These are phyloP conservation scores for Caenorhabditis macrosperma DNA, from an alignment of 2,888 invertebrate species.

Conservation along the genomic window DNA sequence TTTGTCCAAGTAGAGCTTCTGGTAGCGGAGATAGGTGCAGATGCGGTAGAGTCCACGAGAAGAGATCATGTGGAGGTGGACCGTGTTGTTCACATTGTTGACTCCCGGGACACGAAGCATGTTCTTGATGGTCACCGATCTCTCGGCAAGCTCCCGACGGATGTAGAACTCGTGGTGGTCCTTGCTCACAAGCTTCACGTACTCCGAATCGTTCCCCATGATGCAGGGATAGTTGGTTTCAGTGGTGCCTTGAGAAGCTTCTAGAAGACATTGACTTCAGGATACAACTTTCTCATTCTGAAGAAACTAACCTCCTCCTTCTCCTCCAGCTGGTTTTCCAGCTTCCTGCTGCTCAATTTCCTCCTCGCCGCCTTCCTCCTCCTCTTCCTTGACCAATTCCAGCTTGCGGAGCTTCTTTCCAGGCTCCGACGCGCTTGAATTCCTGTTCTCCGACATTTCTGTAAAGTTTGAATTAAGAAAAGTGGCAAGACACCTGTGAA, in stretches of 20 bases:
- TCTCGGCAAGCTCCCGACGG: constrained; percentile 80
- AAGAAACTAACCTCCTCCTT: background rate
- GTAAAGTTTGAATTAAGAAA: too few relatives aligned
- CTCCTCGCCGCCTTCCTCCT: background rate
- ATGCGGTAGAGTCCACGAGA: constrained; percentile 93
- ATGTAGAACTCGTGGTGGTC: constrained; percentile 99
- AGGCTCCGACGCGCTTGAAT: background rate
- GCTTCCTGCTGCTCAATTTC: background rate
- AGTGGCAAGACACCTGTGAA: too few relatives aligned
- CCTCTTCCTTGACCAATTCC: background rate
- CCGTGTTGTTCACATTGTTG: constrained; percentile 92
- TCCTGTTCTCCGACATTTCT: background rate
- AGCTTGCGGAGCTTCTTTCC: background rate
- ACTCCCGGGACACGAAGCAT: constrained; percentile 82
- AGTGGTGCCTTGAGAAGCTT: background rate
- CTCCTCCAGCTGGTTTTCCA: background rate
- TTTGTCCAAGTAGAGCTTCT: constrained; percentile 80
- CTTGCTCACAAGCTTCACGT: constrained; percentile 95
- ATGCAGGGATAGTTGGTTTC: background rate
- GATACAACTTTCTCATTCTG: background rate
- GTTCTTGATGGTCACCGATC: constrained; percentile 84
- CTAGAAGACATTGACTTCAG: too few relatives aligned
- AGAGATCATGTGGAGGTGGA: constrained; percentile 13
- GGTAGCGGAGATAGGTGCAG: constrained; percentile 99
- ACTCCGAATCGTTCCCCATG: constrained; percentile 88